A percentile compares a stretch with the other conserved stretches of the same genome.
Conservation (phyloP, 2,888 invertebrate genomes). For the Ectemnius lituratus region DNA sequence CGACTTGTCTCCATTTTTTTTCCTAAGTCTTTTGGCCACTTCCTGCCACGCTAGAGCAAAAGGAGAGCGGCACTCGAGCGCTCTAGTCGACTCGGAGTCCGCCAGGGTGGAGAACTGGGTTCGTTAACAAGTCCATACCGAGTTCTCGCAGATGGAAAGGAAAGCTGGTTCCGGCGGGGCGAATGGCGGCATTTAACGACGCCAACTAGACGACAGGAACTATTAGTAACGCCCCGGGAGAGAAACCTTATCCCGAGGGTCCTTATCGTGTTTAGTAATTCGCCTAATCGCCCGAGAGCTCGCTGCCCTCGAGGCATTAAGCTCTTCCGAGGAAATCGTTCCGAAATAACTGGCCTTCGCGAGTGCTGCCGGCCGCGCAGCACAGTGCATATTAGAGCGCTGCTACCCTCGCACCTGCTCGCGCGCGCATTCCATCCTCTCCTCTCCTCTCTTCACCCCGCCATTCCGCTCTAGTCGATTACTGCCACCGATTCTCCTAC, state of each 20-base stretch:
- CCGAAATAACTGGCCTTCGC: constrained; percentile 39
- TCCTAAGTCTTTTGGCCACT: no score
- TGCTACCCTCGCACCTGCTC: no score
- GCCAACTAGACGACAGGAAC: constrained; percentile 38
- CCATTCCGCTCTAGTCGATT: no score
- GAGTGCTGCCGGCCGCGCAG: neutral
- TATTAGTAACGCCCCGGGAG: constrained; percentile 41
- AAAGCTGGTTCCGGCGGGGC: neutral
- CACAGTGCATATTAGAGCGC: no score
- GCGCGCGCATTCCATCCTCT: no score
- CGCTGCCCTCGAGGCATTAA: constrained; percentile 49
- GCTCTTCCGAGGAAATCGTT: constrained; percentile 52
- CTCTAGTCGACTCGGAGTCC: neutral
- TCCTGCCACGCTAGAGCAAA: no score
- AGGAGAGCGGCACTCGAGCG: no score
- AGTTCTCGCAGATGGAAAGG: neutral
- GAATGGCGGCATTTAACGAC: constrained; percentile 8
- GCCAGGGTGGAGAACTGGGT: neutral
- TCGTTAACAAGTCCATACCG: constrained; percentile 6
- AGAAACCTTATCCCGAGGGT: constrained; percentile 48
- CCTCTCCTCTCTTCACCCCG: no score
- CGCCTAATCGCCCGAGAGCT: constrained; percentile 56
- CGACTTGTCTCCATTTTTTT: no score
- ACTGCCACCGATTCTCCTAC: no score
- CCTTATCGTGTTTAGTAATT: constrained; percentile 62